These are phyloP conservation scores for Cheumatopsyche charites DNA, from an alignment of 1,140 invertebrate genomes.

Conservation along the genomic window DNA sequence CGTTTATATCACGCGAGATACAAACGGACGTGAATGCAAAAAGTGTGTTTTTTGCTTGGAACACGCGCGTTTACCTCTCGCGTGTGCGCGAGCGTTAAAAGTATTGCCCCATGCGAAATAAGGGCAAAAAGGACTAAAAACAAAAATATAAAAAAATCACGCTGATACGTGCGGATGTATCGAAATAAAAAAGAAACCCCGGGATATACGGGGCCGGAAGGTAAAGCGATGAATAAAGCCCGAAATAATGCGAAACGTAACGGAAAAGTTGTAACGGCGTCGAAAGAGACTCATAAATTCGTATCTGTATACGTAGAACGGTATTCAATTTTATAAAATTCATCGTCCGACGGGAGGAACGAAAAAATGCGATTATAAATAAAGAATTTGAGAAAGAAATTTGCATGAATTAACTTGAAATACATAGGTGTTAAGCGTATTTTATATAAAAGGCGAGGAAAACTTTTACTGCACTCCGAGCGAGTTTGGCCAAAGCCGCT, in stretches of 20 bases:
- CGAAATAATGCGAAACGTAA: neutral
- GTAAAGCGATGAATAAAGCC: neutral
- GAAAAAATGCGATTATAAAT: too few relatives aligned
- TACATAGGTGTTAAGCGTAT: too few relatives aligned
- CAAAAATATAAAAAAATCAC: constrained; percentile 2
- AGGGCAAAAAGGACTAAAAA: neutral
- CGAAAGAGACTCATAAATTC: too few relatives aligned
- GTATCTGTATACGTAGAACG: too few relatives aligned
- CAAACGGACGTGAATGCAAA: constrained; percentile 27
- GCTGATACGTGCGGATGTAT: constrained; percentile 12
- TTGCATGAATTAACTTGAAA: too few relatives aligned
- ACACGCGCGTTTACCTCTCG: constrained; percentile 17
- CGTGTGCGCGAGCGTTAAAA: constrained; percentile 12
- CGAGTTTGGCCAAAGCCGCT: too few relatives aligned
- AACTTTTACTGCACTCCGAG: too few relatives aligned
- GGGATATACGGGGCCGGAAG: neutral
- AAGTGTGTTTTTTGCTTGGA: constrained; percentile 22
- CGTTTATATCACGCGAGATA: constrained; percentile 24
- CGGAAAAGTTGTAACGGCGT: too few relatives aligned
- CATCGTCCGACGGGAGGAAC: too few relatives aligned
- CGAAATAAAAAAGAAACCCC: neutral
- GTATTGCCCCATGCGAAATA: constrained; percentile 9
- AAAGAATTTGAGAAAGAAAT: too few relatives aligned
- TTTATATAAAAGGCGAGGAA: too few relatives aligned
- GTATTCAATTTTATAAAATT: too few relatives aligned